Percentiles rank a stretch among this genome's conserved stretches.
Conservation (phyloP, 2,888 invertebrate species). For the Hybos culiciformis region DNA sequence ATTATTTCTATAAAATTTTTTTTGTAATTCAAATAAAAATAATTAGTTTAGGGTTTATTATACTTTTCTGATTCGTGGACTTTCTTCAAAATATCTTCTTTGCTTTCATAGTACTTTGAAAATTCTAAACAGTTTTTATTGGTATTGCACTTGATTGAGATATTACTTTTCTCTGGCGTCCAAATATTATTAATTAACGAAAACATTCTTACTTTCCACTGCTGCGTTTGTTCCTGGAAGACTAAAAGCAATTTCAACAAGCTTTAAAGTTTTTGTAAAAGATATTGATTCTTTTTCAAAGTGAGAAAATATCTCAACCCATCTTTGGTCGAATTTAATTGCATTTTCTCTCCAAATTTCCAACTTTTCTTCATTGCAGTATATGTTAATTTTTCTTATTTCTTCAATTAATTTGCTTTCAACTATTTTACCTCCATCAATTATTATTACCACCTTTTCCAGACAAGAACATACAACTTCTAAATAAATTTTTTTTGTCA, state of each 20-base stretch:
- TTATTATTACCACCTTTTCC: constrained; percentile 8
- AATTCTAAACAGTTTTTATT: no score
- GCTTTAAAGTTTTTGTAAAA: constrained; percentile 5
- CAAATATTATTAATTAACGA: no score
- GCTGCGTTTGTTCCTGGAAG: constrained; percentile 7
- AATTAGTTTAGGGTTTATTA: no score
- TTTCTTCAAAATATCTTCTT: no score
- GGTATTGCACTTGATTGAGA: no score
- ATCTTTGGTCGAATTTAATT: constrained; percentile 10
- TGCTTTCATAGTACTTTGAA: no score
- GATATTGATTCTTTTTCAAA: constrained; percentile 11
- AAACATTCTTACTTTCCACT: no score
- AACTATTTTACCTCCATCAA: constrained; percentile 8
- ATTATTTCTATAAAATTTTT: no score
- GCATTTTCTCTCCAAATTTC: constrained; percentile 7
- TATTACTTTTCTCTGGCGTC: no score
- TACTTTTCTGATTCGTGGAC: no score
- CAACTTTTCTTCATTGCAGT: constrained; percentile 7
- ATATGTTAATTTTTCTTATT: constrained; percentile 11
- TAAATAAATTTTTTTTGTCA: constrained; percentile 1
- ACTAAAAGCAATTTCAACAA: background rate
- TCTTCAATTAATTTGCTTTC: constrained; percentile 9
- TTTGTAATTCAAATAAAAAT: no score
- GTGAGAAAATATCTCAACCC: constrained; percentile 10
- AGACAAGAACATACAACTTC: constrained; percentile 7